phyloP scores from a whole-genome alignment of 2,888 invertebrate genomes.

The Erebia epiphron region DNA sequence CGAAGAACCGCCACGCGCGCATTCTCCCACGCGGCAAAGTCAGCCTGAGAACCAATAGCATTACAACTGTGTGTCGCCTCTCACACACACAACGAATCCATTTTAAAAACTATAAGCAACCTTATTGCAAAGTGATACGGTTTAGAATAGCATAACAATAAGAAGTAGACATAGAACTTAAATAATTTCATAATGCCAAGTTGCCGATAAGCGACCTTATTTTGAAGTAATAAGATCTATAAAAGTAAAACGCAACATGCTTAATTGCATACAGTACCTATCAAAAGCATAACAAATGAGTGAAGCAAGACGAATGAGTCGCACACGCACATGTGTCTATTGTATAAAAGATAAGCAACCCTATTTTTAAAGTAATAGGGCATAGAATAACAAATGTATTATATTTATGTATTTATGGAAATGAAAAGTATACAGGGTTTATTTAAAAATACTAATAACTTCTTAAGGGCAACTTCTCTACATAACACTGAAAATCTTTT shows the following conservation, averaged over 20 bases:
- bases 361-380: too few species aligned
- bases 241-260: not conserved
- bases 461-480: too few species aligned
- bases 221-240: conserved; percentile 1
- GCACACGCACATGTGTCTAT: not conserved
- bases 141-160: conserved; percentile 17
- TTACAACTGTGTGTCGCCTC: conserved; percentile 21
- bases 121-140: conserved; percentile 8
- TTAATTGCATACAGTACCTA: not conserved
- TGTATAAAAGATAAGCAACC: too few species aligned
- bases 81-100: conserved; percentile 18
- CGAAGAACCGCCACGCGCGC: conserved; percentile 62
- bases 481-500: too few species aligned
- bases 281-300: not conserved
- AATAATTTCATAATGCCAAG: not conserved
- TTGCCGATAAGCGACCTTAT: conserved; percentile 5
- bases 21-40: conserved; percentile 57
- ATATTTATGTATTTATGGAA: too few species aligned
- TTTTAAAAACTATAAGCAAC: conserved; percentile 7
- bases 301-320: not conserved
- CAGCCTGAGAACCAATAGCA: conserved; percentile 36
- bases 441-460: too few species aligned
- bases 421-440: too few species aligned
- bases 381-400: too few species aligned
- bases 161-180: too few species aligned